Evolutionary conservation across 2,888 invertebrate species (phyloP), one percentile per base, ranked within the genome.

Genomic region (Watsonalla binaria): DNA sequence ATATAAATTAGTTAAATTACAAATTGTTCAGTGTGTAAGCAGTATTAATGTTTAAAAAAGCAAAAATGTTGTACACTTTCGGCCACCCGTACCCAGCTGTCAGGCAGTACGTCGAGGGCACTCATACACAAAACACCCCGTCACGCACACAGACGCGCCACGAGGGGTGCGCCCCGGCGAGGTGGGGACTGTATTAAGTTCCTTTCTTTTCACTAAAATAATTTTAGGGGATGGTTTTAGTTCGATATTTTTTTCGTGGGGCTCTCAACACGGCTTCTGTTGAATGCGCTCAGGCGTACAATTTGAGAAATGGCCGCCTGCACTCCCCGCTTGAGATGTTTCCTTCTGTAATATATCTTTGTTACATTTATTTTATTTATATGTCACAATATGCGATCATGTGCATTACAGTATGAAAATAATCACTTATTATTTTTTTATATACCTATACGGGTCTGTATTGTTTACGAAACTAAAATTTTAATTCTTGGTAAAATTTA

Each of bases 131-230:
- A 59, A 37, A 37, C 9, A 62, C 62, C 62, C 54, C 63, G 65
- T 61, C 69, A 66, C 69, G 63, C 61, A 71, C 67, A 76, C 76
- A 66, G 57, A 62, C 56, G 51, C 60, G 55, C 60, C 47, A 51
- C 57, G 54, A 82, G 86, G 88, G 89, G 88, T 85, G 89, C 85
- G 87, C 76, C 82, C 77, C 81, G 82, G 81, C 74, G 74, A 76
- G 82, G 87, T 85, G 88, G 90, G 90, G 89, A 86, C 84, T 90
- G 90, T 90, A 90, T 90, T 90, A 90, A 90, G 90, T 90, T 90
- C 86, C 89, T 88, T 90, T 90, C 90, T 90, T 90, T 90, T 87
- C 90, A 89, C 90, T 90, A 90, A 90, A 90, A 90, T 90, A 86
- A 90, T 90, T 90, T 90, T 89, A 87, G 88, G 90, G 90, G 90